These are phyloP conservation scores for Pyrrhura leucotis DNA, from an alignment of 2,797 vertebrate genomes.

Conservation along the genomic window DNA sequence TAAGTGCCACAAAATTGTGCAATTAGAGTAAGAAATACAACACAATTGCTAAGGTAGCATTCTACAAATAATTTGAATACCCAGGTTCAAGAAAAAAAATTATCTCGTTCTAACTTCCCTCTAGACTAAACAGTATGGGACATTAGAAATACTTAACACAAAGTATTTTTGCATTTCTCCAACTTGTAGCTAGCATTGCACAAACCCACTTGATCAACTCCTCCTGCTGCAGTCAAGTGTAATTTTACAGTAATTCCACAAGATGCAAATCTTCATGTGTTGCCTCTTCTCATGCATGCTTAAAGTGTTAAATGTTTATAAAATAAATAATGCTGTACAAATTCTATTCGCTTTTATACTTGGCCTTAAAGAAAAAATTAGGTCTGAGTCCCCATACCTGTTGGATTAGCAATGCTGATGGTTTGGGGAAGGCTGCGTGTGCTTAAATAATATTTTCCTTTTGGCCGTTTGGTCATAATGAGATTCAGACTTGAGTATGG, in stretches of 20 bases:
- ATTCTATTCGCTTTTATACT: neutral
- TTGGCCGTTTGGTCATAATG: neutral
- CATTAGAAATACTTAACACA: neutral
- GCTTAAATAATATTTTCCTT: neutral
- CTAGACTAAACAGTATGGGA: neutral
- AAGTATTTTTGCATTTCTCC: neutral
- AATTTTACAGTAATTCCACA: neutral
- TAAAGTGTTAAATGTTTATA: neutral
- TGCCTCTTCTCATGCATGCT: neutral
- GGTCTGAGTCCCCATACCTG: neutral
- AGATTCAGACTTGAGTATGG: neutral
- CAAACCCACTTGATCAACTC: neutral
- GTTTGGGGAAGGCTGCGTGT: neutral
- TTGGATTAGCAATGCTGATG: neutral
- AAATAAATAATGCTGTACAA: neutral
- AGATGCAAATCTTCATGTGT: neutral
- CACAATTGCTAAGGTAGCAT: neutral
- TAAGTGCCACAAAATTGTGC: neutral
- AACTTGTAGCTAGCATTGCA: neutral
- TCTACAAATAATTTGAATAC: neutral
- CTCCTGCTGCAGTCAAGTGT: neutral
- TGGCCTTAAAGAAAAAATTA: neutral
- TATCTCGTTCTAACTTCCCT: neutral
- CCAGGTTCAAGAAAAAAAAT: neutral
- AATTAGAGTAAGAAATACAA: neutral